Conservation (phyloP, 1,140 invertebrate genomes). For the Drosophila repleta region DNA sequence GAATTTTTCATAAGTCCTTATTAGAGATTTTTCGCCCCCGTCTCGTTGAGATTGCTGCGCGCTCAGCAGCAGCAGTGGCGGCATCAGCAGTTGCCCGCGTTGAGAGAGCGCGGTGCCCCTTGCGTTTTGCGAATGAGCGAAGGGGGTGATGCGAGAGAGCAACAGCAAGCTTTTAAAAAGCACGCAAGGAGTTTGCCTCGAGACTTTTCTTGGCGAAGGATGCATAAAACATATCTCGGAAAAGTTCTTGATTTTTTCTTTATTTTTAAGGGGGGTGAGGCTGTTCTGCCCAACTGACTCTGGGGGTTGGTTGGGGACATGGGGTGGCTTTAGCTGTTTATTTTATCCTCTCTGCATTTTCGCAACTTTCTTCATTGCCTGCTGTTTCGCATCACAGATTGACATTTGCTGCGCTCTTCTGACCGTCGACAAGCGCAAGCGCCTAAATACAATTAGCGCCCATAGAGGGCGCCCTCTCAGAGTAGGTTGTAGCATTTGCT, state of each 20-base stretch:
- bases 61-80: slow-evolving; percentile 25
- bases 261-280: not conserved
- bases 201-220: not conserved
- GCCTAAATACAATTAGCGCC: not conserved
- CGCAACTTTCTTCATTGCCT: slow-evolving; percentile 35
- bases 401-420: slow-evolving; percentile 51
- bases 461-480: slow-evolving; percentile 5
- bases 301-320: slow-evolving; percentile 24
- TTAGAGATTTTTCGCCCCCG: slow-evolving; percentile 76
- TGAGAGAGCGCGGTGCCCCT: slow-evolving; percentile 17
- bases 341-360: slow-evolving; percentile 51
- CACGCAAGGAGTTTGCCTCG: not conserved
- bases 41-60: slow-evolving; percentile 69
- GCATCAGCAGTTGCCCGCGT: slow-evolving; percentile 31
- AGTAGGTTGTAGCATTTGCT: slow-evolving; percentile 14
- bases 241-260: slow-evolving; percentile 18
- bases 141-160: not conserved
- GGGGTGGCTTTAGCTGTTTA: slow-evolving; percentile 65
- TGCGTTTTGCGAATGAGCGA: no score
- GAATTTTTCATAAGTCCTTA: slow-evolving; percentile 79
- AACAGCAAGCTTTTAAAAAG: not conserved
- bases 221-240: not conserved
- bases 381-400: slow-evolving; percentile 55
- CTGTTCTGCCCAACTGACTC: not conserved
- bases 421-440: slow-evolving; percentile 18